phyloP scores from a whole-genome alignment of 2,888 invertebrate species.

The Himalopsyche anomala region DNA sequence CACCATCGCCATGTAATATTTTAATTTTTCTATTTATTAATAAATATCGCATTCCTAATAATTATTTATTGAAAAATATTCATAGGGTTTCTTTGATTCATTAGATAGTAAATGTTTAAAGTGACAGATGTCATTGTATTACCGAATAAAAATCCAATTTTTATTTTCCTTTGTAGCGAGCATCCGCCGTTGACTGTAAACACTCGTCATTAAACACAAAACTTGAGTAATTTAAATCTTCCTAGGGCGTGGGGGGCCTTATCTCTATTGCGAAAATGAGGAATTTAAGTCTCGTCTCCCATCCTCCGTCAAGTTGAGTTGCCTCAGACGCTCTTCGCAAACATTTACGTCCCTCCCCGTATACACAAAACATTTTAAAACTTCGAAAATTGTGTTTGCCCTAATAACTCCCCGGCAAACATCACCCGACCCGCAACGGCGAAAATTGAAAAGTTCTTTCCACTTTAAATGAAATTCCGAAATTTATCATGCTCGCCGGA shows the following conservation, averaged over 20 bases:
- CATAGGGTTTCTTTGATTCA: no score
- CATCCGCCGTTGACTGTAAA: slow-evolving; percentile 10
- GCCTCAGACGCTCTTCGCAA: slow-evolving; percentile 39
- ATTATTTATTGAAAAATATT: no score
- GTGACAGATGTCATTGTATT: slow-evolving; percentile 8
- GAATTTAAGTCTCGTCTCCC: slow-evolving; percentile 22
- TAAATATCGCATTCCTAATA: no score
- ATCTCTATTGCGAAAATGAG: neutral
- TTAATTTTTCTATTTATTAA: no score
- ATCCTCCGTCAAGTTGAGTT: slow-evolving; percentile 3
- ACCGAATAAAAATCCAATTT: slow-evolving; percentile 17
- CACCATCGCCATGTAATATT: no score
- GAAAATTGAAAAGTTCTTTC: slow-evolving; percentile 17
- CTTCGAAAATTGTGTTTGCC: slow-evolving; percentile 59
- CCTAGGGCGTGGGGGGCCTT: neutral
- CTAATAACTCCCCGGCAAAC: slow-evolving; percentile 53
- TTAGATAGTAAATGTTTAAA: neutral
- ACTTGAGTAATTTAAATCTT: slow-evolving; percentile 31
- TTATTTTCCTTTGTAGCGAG: slow-evolving; percentile 13
- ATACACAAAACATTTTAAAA: slow-evolving; percentile 60
- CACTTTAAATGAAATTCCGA: slow-evolving; percentile 36
- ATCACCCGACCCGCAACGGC: slow-evolving; percentile 31
- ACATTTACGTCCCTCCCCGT: slow-evolving; percentile 36
- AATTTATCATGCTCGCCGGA: slow-evolving; percentile 18
- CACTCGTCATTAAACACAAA: slow-evolving; percentile 27